A percentile compares a stretch with the other conserved stretches of the same genome.
phyloP scores from a whole-genome alignment of 2,888 invertebrate species.

The Drosophila meridionalis region DNA sequence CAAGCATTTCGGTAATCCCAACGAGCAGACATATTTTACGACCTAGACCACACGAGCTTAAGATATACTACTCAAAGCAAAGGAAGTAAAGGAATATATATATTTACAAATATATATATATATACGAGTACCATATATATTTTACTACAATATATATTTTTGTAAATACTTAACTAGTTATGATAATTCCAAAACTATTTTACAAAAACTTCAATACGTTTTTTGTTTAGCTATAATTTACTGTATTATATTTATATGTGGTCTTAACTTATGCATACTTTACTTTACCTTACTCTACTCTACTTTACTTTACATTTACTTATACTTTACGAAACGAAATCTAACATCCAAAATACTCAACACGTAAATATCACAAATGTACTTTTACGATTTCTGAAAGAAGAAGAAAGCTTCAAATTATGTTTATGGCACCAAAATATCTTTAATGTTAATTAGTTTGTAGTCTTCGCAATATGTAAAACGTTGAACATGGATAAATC shows the following conservation, averaged over 20 bases:
- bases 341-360: slow-evolving; percentile 82
- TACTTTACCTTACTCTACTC: slow-evolving; percentile 32
- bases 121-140: slow-evolving; percentile 22
- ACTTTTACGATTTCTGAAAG: slow-evolving; percentile 56
- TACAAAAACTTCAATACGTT: slow-evolving; percentile 60
- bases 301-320: slow-evolving; percentile 16
- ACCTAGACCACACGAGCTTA: slow-evolving; percentile 38
- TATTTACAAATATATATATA: no score
- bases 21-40: slow-evolving; percentile 42
- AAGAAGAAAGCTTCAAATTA: slow-evolving; percentile 57
- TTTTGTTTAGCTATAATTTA: slow-evolving; percentile 57
- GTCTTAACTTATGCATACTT: slow-evolving; percentile 69
- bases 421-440: slow-evolving; percentile 53
- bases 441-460: slow-evolving; percentile 80
- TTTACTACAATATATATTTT: slow-evolving; percentile 49
- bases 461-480: slow-evolving; percentile 59
- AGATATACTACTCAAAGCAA: slow-evolving; percentile 26
- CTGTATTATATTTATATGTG: slow-evolving; percentile 77
- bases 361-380: slow-evolving; percentile 82
- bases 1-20: slow-evolving; percentile 47
- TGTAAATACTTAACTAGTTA: slow-evolving; percentile 66
- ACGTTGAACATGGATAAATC: slow-evolving; percentile 45
- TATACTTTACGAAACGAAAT: slow-evolving; percentile 65
- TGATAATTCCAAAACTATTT: slow-evolving; percentile 52
- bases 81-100: slow-evolving; percentile 18